Evolutionary conservation across 2,113 vertebrate genomes (phyloP), one percentile per base, ranked within the genome.

Genomic region (Melanerpes aurifrons): DNA sequence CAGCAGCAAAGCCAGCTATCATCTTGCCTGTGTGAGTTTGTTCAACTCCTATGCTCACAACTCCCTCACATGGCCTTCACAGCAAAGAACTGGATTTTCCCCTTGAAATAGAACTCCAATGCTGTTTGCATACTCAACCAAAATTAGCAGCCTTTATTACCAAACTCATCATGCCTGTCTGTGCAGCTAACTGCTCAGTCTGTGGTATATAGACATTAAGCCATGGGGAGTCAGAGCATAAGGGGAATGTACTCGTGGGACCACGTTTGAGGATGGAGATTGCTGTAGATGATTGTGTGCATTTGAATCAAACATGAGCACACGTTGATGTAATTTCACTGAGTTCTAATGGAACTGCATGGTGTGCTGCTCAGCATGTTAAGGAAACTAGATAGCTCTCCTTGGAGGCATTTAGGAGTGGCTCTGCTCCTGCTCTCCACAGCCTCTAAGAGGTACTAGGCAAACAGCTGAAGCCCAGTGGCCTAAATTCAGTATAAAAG

Each of bases 81-180:
- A 61, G 53, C 73, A 88, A 56, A 63, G 32, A 57, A 25, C 18
- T 78, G 31, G 24, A 57, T 86, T 93, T 93, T 81, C 53, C 86
- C 43, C 37, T 86, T 74, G n/a, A 84, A 84, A 76, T 31, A 20
- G 48, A 77, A 92, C 64, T 76, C 22, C 83, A 71, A 83, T 47
- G 0, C 3, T 57, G 45, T 80, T 74, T 93, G 82, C 53, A 56
- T 47, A 35, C 22, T 87, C 15, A 40, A 40, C 24, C 64, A 79
- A 84, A 85, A 85, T 89, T 48, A 70, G 57, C 57, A 71, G 61
- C 31, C 57, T 71, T 77, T 67, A 57, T 82, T 88, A 93, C 53
- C 71, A 70, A 77, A 54, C 24, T 64, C 29, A 12, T 70, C 3
- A 1, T 48, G 47, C 73, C 61, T 82, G 61, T 13, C 21, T 5